Conservation (phyloP, 2,888 invertebrate genomes). For the Diarsia brunnea region DNA sequence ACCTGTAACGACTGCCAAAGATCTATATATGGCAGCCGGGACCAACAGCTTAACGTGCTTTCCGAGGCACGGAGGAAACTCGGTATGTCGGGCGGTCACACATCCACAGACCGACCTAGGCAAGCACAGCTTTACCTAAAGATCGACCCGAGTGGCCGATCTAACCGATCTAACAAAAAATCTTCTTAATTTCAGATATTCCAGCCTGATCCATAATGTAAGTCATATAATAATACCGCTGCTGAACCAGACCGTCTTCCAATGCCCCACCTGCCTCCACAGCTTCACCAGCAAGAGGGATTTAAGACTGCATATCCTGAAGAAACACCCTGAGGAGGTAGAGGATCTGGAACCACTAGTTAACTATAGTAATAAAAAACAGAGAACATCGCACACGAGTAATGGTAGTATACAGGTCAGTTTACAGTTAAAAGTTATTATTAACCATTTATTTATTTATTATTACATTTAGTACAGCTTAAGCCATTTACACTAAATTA, state of each 20-base stretch:
- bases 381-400: not conserved
- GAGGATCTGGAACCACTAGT: not conserved
- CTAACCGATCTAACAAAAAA: not conserved
- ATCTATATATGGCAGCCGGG: too few species aligned
- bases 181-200: constrained; percentile 68
- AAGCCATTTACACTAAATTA: too few species aligned
- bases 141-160: too few species aligned
- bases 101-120: too few species aligned
- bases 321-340: constrained; percentile 55
- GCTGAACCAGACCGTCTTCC: constrained; percentile 57
- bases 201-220: constrained; percentile 71
- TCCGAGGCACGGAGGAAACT: too few species aligned
- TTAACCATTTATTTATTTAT: too few species aligned
- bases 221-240: constrained; percentile 78
- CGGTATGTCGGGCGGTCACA: too few species aligned
- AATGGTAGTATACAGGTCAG: not conserved
- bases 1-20: too few species aligned
- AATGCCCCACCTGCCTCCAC: constrained; percentile 68
- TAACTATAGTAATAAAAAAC: constrained; percentile 10
- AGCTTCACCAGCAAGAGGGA: constrained; percentile 67
- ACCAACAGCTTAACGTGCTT: too few species aligned
- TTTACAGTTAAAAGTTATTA: not conserved
- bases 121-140: too few species aligned
- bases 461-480: too few species aligned
- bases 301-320: constrained; percentile 61